phyloP scores from a whole-genome alignment of 2,797 vertebrate genomes.

The Graptemys geographica region DNA sequence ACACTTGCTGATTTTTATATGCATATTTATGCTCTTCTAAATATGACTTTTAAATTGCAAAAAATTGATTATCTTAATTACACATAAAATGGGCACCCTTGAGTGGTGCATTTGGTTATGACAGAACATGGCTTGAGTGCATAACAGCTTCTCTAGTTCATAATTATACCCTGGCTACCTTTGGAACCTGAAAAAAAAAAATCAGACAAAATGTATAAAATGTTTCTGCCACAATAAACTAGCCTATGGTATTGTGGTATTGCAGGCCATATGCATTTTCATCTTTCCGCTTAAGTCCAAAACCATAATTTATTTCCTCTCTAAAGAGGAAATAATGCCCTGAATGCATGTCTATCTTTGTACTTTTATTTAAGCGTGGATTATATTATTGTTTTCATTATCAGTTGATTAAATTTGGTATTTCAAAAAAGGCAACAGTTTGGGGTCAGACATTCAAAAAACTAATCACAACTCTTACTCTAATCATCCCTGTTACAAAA shows the following conservation, averaged over 20 bases:
- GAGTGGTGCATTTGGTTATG: neutral
- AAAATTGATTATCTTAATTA: neutral
- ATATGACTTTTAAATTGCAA: neutral
- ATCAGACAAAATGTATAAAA: neutral
- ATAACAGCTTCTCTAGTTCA: neutral
- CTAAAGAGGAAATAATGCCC: neutral
- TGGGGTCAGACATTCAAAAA: neutral
- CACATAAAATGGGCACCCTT: neutral
- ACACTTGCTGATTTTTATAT: neutral
- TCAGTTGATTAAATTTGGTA: neutral
- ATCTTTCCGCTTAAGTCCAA: constrained; percentile 54
- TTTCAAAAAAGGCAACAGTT: neutral
- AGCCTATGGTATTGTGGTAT: constrained; percentile 20
- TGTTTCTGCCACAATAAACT: neutral
- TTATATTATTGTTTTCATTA: neutral
- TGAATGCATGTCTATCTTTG: neutral
- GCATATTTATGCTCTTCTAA: neutral
- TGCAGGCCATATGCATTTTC: neutral
- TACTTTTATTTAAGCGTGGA: neutral
- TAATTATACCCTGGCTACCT: neutral
- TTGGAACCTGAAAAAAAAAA: neutral
- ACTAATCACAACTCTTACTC: neutral
- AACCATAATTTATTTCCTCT: constrained; percentile 38
- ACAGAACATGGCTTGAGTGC: neutral
- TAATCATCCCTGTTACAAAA: neutral